Percentiles rank a stretch among this genome's conserved stretches.
phyloP scores from a whole-genome alignment of 2,113 vertebrate genomes.

The Mesoclemmys tuberculata region DNA sequence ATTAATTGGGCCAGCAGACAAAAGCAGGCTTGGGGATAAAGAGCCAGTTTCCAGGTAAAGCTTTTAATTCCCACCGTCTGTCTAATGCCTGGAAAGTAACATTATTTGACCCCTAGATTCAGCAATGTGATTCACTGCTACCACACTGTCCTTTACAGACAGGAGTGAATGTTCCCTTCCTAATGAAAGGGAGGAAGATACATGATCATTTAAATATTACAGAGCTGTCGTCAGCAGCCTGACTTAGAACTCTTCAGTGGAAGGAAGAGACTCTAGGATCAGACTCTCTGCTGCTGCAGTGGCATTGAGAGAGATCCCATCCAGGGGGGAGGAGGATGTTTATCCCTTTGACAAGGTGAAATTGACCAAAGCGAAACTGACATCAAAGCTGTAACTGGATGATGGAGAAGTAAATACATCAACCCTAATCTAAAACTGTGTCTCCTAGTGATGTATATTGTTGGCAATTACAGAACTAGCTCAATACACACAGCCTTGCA shows the following conservation, averaged over 20 bases:
- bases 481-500: not conserved
- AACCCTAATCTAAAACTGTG: not conserved
- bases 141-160: not conserved
- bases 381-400: not conserved
- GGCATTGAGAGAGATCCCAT: not conserved
- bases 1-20: constrained; percentile 19
- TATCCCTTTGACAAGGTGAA: not conserved
- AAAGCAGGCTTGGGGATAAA: constrained; percentile 36
- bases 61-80: constrained; percentile 74
- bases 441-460: not conserved
- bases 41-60: constrained; percentile 74
- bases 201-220: not conserved
- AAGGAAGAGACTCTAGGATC: not conserved
- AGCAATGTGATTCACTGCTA: not conserved
- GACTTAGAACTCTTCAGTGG: fast-evolving
- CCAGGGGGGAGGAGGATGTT: not conserved
- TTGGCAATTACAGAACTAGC: not conserved
- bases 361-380: not conserved
- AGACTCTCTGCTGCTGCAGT: not conserved
- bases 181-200: not conserved
- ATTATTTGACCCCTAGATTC: constrained; percentile 46
- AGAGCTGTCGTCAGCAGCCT: fast-evolving
- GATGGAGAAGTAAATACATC: not conserved
- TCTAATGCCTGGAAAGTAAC: constrained; percentile 71
- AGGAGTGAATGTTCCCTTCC: not conserved